Percentiles rank a stretch among this genome's conserved stretches.
Evolutionary conservation across 2,797 vertebrate genomes (phyloP).

Genomic region (Premnoplex brunnescens): DNA sequence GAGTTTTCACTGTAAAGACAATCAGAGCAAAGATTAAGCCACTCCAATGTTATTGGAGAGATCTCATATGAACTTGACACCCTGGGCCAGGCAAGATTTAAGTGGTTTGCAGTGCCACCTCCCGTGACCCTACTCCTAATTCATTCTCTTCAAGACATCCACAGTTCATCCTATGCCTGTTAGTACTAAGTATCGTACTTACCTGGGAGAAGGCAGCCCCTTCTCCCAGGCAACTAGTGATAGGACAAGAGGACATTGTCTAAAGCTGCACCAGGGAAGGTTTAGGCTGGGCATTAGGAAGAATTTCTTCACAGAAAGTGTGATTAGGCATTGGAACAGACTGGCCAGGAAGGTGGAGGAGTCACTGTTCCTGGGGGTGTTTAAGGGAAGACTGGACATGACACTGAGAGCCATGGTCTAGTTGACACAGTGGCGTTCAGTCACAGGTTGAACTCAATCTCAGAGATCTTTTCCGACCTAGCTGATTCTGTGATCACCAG

Average conservation of each 20-base stretch:
- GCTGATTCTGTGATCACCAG: neutral
- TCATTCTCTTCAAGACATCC: neutral
- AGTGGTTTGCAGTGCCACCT: neutral
- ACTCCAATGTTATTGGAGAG: rapidly evolving
- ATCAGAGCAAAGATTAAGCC: neutral
- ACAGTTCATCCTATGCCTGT: neutral
- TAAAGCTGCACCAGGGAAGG: neutral
- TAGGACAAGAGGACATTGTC: neutral
- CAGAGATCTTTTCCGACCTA: neutral
- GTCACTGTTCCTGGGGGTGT: neutral
- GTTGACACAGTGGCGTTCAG: neutral
- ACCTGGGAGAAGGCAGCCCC: neutral
- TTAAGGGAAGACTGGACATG: neutral
- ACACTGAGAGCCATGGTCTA: neutral
- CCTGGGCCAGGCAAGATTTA: neutral
- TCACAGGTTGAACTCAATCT: neutral
- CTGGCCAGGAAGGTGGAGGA: neutral
- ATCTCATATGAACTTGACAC: neutral
- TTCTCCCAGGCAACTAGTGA: rapidly evolving
- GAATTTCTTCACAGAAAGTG: neutral
- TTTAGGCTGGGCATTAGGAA: neutral
- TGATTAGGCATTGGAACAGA: neutral
- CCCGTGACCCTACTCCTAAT: neutral
- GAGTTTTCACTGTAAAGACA: neutral
- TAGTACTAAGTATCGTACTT: too few relatives aligned